phyloP scores from a whole-genome alignment of 2,797 vertebrate genomes.

The Sebastes steindachneri region DNA sequence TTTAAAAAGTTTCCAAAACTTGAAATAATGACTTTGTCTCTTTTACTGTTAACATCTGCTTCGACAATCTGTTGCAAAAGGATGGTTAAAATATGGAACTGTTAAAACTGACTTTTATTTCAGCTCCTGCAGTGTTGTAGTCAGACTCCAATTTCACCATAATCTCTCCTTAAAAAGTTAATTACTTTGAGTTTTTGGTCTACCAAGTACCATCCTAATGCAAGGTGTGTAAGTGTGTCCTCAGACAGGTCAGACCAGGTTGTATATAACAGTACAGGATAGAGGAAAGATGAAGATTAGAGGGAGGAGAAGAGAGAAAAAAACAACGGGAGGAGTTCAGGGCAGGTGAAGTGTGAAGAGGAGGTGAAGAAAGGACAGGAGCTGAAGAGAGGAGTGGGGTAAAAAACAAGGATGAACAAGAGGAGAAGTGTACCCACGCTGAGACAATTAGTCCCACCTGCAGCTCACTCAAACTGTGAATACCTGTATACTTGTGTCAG shows the following conservation, averaged over 20 bases:
- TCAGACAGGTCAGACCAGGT: neutral
- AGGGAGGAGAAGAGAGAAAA: neutral
- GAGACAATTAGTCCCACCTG: conserved; percentile 61
- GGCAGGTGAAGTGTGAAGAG: conserved; percentile 18
- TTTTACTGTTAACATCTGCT: conserved; percentile 12
- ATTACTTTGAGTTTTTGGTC: conserved; percentile 11
- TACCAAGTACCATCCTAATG: neutral
- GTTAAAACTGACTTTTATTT: neutral
- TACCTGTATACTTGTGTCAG: neutral
- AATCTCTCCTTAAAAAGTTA: conserved; percentile 31
- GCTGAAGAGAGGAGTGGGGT: conserved; percentile 8
- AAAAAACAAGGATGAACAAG: conserved; percentile 22
- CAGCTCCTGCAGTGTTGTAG: conserved; percentile 12
- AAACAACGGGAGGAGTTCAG: neutral
- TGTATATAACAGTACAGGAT: neutral
- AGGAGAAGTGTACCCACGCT: conserved; percentile 28
- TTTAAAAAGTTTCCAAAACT: neutral
- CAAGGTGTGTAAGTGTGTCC: neutral
- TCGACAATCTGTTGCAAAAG: conserved; percentile 3
- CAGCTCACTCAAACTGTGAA: conserved; percentile 48
- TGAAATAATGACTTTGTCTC: neutral
- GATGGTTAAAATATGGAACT: neutral
- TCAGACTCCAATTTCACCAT: conserved; percentile 14
- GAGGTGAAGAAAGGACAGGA: conserved; percentile 1
- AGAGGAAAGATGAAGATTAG: neutral